Evolutionary conservation across 1,140 invertebrate species (phyloP).

Genomic region (Aphelenchoides besseyi): DNA sequence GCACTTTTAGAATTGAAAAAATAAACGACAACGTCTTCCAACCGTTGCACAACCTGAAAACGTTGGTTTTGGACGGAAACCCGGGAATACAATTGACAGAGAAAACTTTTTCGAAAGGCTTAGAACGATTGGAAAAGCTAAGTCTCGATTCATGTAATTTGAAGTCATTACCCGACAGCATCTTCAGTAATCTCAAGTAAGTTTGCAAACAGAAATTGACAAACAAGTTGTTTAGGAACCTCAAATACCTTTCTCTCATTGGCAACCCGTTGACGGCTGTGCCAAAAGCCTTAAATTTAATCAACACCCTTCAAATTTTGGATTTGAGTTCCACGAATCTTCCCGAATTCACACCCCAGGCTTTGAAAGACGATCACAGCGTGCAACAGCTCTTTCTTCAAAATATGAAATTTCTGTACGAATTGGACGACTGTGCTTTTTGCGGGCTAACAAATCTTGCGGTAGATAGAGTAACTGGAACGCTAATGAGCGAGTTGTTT

Average conservation of each 20-base stretch:
- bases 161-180: neutral
- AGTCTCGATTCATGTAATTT: conserved; percentile 13
- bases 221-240: conserved; percentile 19
- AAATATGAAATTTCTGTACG: conserved; percentile 19
- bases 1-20: conserved; percentile 9
- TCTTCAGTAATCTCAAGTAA: conserved; percentile 16
- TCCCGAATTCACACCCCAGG: neutral
- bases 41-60: conserved; percentile 21
- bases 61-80: conserved; percentile 20
- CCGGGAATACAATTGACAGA: conserved; percentile 9
- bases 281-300: neutral
- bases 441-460: conserved; percentile 4
- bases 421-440: conserved; percentile 20
- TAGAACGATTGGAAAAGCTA: neutral
- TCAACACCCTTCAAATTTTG: neutral
- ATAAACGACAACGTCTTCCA: conserved; percentile 13
- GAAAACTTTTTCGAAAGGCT: conserved; percentile 5
- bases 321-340: conserved; percentile 16
- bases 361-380: conserved; percentile 13
- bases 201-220: too few species aligned
- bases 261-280: conserved; percentile 12
- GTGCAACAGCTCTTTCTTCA: neutral
- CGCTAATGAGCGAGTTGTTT: neutral
- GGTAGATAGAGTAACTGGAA: neutral
- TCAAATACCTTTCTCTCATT: conserved; percentile 9